Conservation (phyloP, 2,113 vertebrate genomes). For the Gallinago jamesoni region DNA sequence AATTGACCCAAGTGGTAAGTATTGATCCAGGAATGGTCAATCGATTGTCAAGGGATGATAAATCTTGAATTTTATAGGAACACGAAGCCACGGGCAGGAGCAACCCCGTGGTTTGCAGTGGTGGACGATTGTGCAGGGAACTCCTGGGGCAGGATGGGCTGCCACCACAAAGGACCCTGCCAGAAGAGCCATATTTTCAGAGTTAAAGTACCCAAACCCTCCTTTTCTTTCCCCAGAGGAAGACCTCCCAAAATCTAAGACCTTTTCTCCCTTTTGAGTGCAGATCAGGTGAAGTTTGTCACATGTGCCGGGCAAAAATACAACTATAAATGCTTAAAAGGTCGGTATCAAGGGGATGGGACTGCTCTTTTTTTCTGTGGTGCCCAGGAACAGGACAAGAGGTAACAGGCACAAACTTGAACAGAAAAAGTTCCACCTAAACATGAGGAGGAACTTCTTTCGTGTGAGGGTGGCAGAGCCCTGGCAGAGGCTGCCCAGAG, state of each 20-base stretch:
- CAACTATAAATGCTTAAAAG: too few relatives aligned
- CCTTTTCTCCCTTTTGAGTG: not conserved
- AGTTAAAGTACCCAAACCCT: not conserved
- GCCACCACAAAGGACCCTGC: not conserved
- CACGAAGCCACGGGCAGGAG: not conserved
- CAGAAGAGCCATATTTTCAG: not conserved
- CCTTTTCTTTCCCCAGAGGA: not conserved
- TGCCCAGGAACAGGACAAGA: too few relatives aligned
- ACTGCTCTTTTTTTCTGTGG: too few relatives aligned
- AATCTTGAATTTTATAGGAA: conserved; percentile 57
- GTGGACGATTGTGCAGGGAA: accelerated
- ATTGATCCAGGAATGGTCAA: conserved; percentile 63
- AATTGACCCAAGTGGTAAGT: conserved; percentile 71
- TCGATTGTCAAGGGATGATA: conserved; percentile 56
- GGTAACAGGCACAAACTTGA: too few relatives aligned
- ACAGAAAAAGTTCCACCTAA: too few relatives aligned
- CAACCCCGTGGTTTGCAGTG: not conserved
- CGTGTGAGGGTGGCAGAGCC: too few relatives aligned
- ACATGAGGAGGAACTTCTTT: too few relatives aligned
- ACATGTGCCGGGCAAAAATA: accelerated
- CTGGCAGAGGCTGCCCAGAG: too few relatives aligned
- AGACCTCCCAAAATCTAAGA: not conserved
- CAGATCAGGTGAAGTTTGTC: not conserved
- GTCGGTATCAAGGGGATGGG: too few relatives aligned
- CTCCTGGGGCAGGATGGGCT: accelerated